Conservation (phyloP, 92 coral and sea anemone genomes). For the Epizoanthus scotinus region DNA sequence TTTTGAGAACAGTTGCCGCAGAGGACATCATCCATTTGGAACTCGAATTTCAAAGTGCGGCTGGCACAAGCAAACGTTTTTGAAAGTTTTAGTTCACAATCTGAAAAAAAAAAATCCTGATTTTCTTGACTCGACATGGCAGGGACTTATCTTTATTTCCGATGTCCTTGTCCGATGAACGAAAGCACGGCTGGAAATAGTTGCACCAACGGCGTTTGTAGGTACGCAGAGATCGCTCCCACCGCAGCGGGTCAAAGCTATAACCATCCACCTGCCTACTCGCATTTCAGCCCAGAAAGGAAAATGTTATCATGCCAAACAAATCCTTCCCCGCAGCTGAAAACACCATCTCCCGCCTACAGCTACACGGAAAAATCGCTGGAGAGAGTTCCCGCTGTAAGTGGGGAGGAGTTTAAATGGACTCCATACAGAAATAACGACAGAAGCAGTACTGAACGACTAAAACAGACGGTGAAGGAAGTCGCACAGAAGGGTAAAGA, state of each 20-base stretch:
- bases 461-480: constrained; percentile 42
- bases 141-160: constrained; percentile 67
- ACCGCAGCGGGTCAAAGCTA: constrained; percentile 49
- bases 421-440: constrained; percentile 48
- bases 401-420: constrained; percentile 58
- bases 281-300: constrained; percentile 74
- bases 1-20: not conserved
- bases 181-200: constrained; percentile 26
- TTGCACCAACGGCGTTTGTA: constrained; percentile 67
- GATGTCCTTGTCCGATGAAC: constrained; percentile 75
- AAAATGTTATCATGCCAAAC: constrained; percentile 43
- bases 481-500: constrained; percentile 1
- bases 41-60: constrained; percentile 1
- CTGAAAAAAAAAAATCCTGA: too few species aligned
- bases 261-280: constrained; percentile 55
- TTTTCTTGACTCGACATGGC: constrained; percentile 62
- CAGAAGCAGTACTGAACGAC: constrained; percentile 46
- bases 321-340: constrained; percentile 10
- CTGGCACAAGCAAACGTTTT: not conserved
- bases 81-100: not conserved
- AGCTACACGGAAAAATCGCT: constrained; percentile 3
- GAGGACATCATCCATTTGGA: not conserved
- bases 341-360: not conserved
- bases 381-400: constrained; percentile 7
- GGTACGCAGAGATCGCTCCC: constrained; percentile 72